Evolutionary conservation across 2,888 invertebrate genomes (phyloP), one percentile per base, ranked within the genome.

Genomic region (Ethmia dodecea): DNA sequence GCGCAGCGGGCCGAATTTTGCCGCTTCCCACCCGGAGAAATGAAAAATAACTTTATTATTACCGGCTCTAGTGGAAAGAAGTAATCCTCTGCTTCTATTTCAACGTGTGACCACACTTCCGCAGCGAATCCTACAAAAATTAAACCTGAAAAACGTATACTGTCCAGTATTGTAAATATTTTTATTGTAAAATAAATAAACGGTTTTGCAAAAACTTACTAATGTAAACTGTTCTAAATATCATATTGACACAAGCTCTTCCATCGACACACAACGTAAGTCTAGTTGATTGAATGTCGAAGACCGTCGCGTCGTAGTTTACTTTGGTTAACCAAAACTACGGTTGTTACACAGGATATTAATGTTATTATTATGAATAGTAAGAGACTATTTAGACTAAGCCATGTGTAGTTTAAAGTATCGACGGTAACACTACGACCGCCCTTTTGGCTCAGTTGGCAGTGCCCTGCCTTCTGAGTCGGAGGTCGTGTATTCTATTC

Each of bases 21-120:
- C n/a, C n/a, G n/a, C n/a, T n/a, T n/a, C n/a, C n/a, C n/a, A n/a
- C n/a, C n/a, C n/a, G n/a, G n/a, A n/a, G n/a, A n/a, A n/a, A n/a
- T n/a, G n/a, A n/a, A n/a, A n/a, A n/a, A n/a, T n/a, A n/a, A n/a
- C n/a, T n/a, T n/a, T n/a, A n/a, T n/a, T n/a, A n/a, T 57, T 52
- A 81, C 81, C 52, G 81, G 78, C 51, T 81, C 84, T 52, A 86
- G 47, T 10, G 84, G 84, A 41, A 86, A 86, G 49, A 81, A 84
- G 38, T 84, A 86, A 51, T 86, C 84, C 49, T 86, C 84, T 1
- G 83, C 73, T 52, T 86, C 84, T 40, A 83, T 75, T 63, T 86
- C 84, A 9, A 84, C 75, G 47, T 86, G 84, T 0, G 60, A 38
- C 71, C 75, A 74, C 5, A 79, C 77, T 52, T 76, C 60, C 9